phyloP scores from a whole-genome alignment of 2,113 vertebrate species.

The Nycticorax nycticorax region DNA sequence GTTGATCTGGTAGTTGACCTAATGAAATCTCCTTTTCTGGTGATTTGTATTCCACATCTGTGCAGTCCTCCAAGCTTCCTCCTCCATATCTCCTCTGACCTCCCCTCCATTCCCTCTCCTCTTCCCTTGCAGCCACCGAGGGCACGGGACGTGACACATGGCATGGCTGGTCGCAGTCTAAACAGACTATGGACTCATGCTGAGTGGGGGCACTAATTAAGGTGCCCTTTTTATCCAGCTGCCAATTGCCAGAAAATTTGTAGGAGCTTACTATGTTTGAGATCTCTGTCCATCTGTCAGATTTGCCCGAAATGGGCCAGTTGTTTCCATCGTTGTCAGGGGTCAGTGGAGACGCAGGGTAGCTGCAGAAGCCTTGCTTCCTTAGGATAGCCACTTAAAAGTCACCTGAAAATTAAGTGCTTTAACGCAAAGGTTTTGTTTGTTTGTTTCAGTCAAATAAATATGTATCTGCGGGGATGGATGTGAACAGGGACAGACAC shows the following conservation, averaged over 20 bases:
- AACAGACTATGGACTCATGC: neutral
- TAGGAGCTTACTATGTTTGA: neutral
- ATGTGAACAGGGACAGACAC: neutral
- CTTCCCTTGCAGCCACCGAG: neutral
- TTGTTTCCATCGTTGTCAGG: neutral
- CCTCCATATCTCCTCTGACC: neutral
- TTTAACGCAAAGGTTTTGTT: neutral
- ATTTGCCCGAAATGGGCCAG: neutral
- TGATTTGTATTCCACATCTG: neutral
- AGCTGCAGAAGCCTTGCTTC: neutral
- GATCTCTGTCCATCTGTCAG: neutral
- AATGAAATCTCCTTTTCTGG: neutral
- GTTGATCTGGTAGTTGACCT: neutral
- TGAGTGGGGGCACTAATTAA: neutral
- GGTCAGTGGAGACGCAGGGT: neutral
- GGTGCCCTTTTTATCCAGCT: neutral
- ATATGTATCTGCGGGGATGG: neutral
- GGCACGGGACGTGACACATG: neutral
- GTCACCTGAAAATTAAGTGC: neutral
- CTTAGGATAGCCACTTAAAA: neutral
- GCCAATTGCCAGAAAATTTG: neutral
- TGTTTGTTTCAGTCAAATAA: neutral
- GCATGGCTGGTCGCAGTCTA: rapidly evolving
- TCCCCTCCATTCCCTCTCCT: neutral
- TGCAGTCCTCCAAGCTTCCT: neutral